Evolutionary conservation across 2,113 vertebrate species (phyloP).

Genomic region (Donacobius atricapilla): DNA sequence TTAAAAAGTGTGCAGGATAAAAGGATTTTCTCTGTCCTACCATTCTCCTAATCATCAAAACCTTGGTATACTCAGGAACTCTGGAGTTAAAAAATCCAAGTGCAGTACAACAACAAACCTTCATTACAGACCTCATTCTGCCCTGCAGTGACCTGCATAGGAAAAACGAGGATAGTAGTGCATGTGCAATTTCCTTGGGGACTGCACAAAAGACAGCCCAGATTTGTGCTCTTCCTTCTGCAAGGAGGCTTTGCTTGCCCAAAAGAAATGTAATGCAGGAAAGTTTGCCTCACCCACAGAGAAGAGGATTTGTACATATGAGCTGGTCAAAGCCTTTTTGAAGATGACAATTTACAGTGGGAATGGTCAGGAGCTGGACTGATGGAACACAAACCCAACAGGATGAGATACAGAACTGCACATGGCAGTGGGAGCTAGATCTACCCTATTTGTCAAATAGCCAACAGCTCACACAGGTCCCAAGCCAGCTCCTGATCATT

Average conservation of each 20-base stretch:
- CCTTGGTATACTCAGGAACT: neutral
- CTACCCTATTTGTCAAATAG: neutral
- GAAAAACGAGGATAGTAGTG: neutral
- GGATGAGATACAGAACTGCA: neutral
- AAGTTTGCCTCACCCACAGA: neutral
- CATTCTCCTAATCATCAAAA: neutral
- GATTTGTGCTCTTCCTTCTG: neutral
- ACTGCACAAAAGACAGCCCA: neutral
- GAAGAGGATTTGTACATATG: neutral
- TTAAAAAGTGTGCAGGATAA: neutral
- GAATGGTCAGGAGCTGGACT: neutral
- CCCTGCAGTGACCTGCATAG: neutral
- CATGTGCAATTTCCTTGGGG: neutral
- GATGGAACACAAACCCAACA: neutral
- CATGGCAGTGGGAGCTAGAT: neutral
- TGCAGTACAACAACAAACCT: neutral
- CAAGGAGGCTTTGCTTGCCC: neutral
- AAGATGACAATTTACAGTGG: neutral
- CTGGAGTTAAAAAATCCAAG: neutral
- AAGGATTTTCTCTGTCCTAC: neutral
- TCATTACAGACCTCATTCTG: neutral
- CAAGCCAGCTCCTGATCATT: neutral
- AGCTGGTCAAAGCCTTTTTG: neutral
- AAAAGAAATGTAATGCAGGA: neutral
- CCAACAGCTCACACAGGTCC: accelerated